Evolutionary conservation across 2,888 invertebrate genomes (phyloP).

Genomic region (Horisme vitalbata): DNA sequence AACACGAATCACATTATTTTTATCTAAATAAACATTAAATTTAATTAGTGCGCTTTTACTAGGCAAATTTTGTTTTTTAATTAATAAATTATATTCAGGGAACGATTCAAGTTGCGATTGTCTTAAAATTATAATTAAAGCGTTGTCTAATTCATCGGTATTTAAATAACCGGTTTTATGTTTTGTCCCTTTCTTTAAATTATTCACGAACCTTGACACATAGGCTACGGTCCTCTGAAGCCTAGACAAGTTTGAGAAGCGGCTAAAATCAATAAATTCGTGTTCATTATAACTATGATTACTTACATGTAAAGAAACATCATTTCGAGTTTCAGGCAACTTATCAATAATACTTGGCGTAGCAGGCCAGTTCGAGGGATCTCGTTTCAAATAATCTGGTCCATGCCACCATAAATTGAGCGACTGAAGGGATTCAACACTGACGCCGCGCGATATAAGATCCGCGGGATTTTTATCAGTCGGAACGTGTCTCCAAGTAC

Average conservation of each 20-base stretch:
- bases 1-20: constrained; percentile 30
- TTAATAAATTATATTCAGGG: constrained; percentile 28
- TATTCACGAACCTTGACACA: too few relatives aligned
- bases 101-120: constrained; percentile 28
- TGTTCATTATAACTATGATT: constrained; percentile 12
- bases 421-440: constrained; percentile 10
- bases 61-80: constrained; percentile 7
- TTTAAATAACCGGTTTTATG: background rate
- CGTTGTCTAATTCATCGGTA: constrained; percentile 12
- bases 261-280: too few relatives aligned
- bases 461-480: constrained; percentile 37
- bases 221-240: too few relatives aligned
- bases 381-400: constrained; percentile 21
- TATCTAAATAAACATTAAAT: constrained; percentile 30
- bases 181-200: too few relatives aligned
- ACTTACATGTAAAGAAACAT: constrained; percentile 21
- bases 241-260: too few relatives aligned
- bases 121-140: constrained; percentile 28
- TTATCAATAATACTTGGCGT: background rate
- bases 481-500: constrained; percentile 34
- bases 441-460: constrained; percentile 32
- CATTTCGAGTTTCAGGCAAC: constrained; percentile 18
- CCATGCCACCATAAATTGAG: constrained; percentile 34
- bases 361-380: constrained; percentile 20
- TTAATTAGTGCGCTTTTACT: constrained; percentile 22